Conservation (phyloP, 2,888 invertebrate species). For the Deilephila elpenor region DNA sequence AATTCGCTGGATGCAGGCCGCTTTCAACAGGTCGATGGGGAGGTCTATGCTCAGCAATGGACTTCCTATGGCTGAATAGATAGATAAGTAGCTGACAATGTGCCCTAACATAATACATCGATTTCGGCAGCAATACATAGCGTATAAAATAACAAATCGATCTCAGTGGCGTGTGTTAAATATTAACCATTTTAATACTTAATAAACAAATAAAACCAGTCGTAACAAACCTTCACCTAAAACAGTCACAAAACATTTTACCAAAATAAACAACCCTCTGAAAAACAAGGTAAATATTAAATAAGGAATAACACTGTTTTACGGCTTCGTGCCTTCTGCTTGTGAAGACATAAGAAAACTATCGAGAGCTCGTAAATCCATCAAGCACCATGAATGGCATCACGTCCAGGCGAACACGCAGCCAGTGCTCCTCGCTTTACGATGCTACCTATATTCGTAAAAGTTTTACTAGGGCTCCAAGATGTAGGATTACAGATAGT, state of each 20-base stretch:
- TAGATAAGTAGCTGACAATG: no score
- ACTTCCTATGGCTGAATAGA: no score
- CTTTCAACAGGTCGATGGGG: no score
- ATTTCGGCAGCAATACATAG: no score
- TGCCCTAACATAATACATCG: no score
- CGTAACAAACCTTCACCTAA: no score
- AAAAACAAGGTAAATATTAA: background rate
- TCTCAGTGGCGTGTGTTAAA: no score
- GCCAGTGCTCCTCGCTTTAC: conserved; percentile 57
- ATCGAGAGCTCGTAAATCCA: conserved; percentile 70
- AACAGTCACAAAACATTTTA: background rate
- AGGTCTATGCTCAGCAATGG: no score
- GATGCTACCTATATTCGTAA: conserved; percentile 68
- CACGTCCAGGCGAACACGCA: conserved; percentile 66
- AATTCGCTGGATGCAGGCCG: no score
- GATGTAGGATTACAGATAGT: conserved; percentile 31
- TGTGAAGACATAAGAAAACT: conserved; percentile 64
- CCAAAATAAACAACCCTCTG: background rate
- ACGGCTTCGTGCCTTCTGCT: conserved; percentile 28
- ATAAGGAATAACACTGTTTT: conserved; percentile 1
- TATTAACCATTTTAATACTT: no score
- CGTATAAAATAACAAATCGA: no score
- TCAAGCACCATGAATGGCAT: conserved; percentile 69
- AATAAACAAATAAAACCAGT: no score
- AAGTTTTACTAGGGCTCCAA: conserved; percentile 54